Conservation (phyloP, 2,888 invertebrate species). For the Oxycera nigricornis region DNA sequence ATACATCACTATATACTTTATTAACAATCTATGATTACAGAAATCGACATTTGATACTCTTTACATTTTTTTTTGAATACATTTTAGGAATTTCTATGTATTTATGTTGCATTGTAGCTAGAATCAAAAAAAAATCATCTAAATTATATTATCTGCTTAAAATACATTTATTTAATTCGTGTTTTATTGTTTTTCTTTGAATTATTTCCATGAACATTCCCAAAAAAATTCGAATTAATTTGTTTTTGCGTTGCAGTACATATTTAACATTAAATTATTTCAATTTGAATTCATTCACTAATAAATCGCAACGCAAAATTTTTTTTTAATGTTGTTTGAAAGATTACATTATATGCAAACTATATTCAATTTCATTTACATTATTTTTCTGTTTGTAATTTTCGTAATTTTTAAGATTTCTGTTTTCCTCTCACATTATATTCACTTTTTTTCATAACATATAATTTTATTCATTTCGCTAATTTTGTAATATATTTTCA, state of each 20-base stretch:
- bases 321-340: neutral
- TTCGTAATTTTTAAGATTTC: neutral
- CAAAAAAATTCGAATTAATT: no score
- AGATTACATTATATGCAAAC: neutral
- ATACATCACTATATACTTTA: neutral
- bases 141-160: neutral
- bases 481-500: neutral
- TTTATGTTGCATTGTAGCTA: neutral
- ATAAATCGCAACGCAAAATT: neutral
- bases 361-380: neutral
- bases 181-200: neutral
- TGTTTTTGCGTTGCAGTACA: no score
- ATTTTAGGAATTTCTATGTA: neutral
- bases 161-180: neutral
- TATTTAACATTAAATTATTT: no score
- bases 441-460: constrained; percentile 13
- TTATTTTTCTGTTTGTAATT: neutral
- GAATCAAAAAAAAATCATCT: neutral
- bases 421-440: neutral
- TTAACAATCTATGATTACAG: constrained; percentile 13
- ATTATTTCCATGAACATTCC: no score
- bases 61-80: neutral
- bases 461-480: constrained; percentile 6
- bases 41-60: neutral
- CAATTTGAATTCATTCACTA: neutral